phyloP scores from a whole-genome alignment of 1,140 invertebrate genomes.

The Mesaphorura yosii region DNA sequence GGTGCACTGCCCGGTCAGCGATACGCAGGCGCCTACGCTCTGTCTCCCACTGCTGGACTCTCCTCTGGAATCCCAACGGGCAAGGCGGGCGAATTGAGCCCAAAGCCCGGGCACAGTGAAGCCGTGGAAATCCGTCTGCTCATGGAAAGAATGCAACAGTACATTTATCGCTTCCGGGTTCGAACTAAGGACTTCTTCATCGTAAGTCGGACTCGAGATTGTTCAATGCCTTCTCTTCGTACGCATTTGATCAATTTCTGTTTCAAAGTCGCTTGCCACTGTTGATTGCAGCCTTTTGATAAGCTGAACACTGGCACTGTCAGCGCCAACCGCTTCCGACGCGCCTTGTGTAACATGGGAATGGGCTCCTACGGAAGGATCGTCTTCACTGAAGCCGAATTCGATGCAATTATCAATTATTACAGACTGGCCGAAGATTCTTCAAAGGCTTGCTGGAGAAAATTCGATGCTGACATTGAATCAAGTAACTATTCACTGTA shows the following conservation, averaged over 20 bases:
- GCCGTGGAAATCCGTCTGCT: slow-evolving; percentile 16
- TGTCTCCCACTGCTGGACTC: slow-evolving; percentile 18
- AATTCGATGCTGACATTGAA: slow-evolving; percentile 30
- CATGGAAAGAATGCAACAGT: slow-evolving; percentile 30
- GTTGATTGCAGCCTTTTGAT: slow-evolving; percentile 18
- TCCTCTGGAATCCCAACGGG: slow-evolving; percentile 15
- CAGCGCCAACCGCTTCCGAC: slow-evolving; percentile 26
- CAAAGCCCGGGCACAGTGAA: slow-evolving; percentile 21
- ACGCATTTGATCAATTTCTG: not conserved
- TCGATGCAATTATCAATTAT: slow-evolving; percentile 29
- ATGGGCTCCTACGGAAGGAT: slow-evolving; percentile 19
- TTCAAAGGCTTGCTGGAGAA: slow-evolving; percentile 29
- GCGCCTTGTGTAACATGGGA: slow-evolving; percentile 24
- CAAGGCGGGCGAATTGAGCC: not conserved
- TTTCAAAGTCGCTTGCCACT: too few relatives aligned
- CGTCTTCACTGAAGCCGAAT: slow-evolving; percentile 23
- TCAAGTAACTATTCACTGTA: slow-evolving; percentile 18
- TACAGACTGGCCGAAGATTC: slow-evolving; percentile 20
- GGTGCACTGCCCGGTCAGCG: slow-evolving; percentile 19
- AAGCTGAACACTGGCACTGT: slow-evolving; percentile 20
- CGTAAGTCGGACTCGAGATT: slow-evolving; percentile 5
- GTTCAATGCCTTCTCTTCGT: not conserved
- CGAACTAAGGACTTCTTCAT: slow-evolving; percentile 27
- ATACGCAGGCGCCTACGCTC: slow-evolving; percentile 20
- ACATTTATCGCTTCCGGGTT: slow-evolving; percentile 22